Evolutionary conservation across 2,113 vertebrate genomes (phyloP).

Genomic region (Pterocles burchelli): DNA sequence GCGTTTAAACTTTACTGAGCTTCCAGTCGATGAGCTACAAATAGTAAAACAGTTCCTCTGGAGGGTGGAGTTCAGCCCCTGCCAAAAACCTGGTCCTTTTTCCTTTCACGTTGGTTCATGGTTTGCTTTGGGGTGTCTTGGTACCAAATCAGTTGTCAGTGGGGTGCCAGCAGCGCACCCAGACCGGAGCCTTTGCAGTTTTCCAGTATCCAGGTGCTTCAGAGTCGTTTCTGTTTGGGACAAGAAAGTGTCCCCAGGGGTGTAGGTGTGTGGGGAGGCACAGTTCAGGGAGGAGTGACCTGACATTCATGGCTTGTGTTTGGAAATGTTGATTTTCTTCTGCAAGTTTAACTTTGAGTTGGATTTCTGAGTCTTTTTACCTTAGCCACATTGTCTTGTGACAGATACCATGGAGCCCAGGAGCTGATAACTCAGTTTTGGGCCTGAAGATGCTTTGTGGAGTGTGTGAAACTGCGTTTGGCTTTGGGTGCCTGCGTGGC

Average conservation of each 20-base stretch:
- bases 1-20: not conserved
- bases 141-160: not conserved
- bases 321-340: not conserved
- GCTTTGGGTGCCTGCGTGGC: not conserved
- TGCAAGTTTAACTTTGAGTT: not conserved
- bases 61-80: not conserved
- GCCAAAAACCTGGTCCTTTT: not conserved
- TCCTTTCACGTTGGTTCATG: not conserved
- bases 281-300: not conserved
- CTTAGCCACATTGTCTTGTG: not conserved
- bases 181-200: not conserved
- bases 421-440: not conserved
- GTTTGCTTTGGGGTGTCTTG: not conserved
- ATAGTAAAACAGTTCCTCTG: not conserved
- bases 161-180: not conserved
- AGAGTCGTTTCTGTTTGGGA: not conserved
- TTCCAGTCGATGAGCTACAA: not conserved
- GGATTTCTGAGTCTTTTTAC: not conserved
- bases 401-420: not conserved
- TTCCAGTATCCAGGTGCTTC: rapidly evolving
- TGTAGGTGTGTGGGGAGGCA: not conserved
- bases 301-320: not conserved
- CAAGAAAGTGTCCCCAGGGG: not conserved
- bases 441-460: not conserved
- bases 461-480: not conserved